Evolutionary conservation across 2,797 vertebrate species (phyloP), one percentile per base, ranked within the genome.

Genomic region (Diplodus sargus): DNA sequence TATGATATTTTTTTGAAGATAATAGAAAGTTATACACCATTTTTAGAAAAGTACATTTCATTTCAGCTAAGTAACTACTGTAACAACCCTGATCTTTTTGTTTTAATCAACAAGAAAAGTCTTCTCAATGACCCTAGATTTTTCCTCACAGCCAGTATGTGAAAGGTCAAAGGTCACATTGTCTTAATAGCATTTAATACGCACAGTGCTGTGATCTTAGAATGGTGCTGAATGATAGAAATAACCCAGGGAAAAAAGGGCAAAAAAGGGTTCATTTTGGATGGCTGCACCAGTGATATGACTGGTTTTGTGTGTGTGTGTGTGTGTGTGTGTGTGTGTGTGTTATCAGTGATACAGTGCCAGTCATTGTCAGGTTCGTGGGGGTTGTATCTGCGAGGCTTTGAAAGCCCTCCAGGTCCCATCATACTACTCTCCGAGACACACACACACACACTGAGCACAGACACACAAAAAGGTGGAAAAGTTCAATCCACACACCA

Each of bases 401-500:
- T 53, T 73, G 56, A 86, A 79, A 53, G 70, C 60, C 72, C 65
- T 75, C 22, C 77, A 79, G 17, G 47, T 85, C 54, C 66, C 56
- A 85, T 83, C 78, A 72, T 76, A 42, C 57, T 60, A 20, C 51
- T 82, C 47, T 43, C 47, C 28, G 51, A 59, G 48, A 71, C 28
- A 28, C 42, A 72, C 12, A 66, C 65, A 70, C 60, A 70, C 65
- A 75, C 70, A 74, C 65, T 20, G 47, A 48, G 61, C 47, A 76
- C 34, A 71, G 43, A 72, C 18, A 59, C 25, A 70, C 42, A 49
- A 4, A 78, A 78, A 76, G 67, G 56, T 68, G 66, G 63, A 23
- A 56, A 76, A 72, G 83, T 88, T 85, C 62, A 81, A 16, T 59
- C 79, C 56, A 87, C 74, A 86, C 73, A 85, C 79, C 23, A 73